Evolutionary conservation across 2,797 vertebrate species (phyloP).

Genomic region (Enteromius argenteus): DNA sequence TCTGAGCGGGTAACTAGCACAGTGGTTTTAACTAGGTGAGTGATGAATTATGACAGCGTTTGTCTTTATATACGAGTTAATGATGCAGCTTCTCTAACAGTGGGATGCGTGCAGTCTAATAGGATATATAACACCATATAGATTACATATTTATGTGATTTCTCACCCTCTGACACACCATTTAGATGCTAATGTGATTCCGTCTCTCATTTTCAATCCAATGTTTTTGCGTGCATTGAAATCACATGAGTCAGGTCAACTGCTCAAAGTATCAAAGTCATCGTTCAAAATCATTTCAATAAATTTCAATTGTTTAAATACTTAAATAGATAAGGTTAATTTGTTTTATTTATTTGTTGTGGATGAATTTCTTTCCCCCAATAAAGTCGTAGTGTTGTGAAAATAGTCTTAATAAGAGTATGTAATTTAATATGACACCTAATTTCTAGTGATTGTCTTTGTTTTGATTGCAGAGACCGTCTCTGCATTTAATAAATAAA

Average conservation of each 20-base stretch:
- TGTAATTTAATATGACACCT: too few species aligned
- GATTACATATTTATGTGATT: slow-evolving; percentile 45
- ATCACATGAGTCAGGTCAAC: background rate
- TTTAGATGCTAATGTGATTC: slow-evolving; percentile 44
- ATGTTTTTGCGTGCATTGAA: background rate
- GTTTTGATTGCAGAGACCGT: too few species aligned
- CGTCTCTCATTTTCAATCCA: background rate
- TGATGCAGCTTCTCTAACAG: slow-evolving; percentile 21
- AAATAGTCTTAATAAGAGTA: too few species aligned
- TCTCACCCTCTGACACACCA: slow-evolving; percentile 34
- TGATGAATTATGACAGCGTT: background rate
- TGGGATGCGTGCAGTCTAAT: slow-evolving; percentile 4
- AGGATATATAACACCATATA: slow-evolving; percentile 15
- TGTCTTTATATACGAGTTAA: slow-evolving; percentile 28
- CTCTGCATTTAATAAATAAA: too few species aligned
- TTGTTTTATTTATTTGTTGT: background rate
- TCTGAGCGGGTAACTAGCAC: background rate
- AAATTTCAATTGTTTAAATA: background rate
- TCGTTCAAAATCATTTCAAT: background rate
- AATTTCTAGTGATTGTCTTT: too few species aligned
- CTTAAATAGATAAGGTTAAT: background rate
- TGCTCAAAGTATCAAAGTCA: background rate
- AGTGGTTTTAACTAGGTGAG: slow-evolving; percentile 1
- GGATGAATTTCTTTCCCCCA: background rate
- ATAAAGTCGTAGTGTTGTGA: background rate